phyloP scores from a whole-genome alignment of 1,140 invertebrate species.

The Hyles vespertilio region DNA sequence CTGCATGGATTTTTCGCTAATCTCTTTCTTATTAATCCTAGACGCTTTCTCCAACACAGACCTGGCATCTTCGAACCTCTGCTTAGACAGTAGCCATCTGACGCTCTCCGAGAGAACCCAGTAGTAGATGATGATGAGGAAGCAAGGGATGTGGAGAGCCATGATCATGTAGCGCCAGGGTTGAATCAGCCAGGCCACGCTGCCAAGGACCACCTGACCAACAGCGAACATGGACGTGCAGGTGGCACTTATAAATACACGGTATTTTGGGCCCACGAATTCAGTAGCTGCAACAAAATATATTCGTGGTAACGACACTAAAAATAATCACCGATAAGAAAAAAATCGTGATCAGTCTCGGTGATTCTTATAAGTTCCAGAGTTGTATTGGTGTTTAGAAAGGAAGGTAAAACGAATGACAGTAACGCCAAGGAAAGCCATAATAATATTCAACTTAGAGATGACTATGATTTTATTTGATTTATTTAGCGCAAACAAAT shows the following conservation, averaged over 20 bases:
- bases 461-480: too few species aligned
- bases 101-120: constrained; percentile 80
- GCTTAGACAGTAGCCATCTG: constrained; percentile 85
- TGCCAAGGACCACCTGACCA: constrained; percentile 82
- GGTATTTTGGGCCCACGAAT: constrained; percentile 82
- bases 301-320: too few species aligned
- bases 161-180: constrained; percentile 84
- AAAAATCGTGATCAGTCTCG: too few species aligned
- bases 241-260: constrained; percentile 82
- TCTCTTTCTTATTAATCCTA: constrained; percentile 79
- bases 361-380: too few species aligned
- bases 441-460: too few species aligned
- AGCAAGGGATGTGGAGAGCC: constrained; percentile 80
- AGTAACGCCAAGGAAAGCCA: too few species aligned
- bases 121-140: constrained; percentile 80
- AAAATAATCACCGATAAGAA: too few species aligned
- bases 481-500: too few species aligned
- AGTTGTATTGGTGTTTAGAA: too few species aligned
- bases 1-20: constrained; percentile 77
- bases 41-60: constrained; percentile 78
- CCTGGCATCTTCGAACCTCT: constrained; percentile 79
- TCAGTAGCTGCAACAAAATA: constrained; percentile 80
- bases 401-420: too few species aligned
- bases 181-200: constrained; percentile 80
- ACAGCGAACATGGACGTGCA: constrained; percentile 83